A percentile compares a stretch with the other conserved stretches of the same genome.
phyloP scores from a whole-genome alignment of 2,797 vertebrate species.

The Aulostomus chinensis region DNA sequence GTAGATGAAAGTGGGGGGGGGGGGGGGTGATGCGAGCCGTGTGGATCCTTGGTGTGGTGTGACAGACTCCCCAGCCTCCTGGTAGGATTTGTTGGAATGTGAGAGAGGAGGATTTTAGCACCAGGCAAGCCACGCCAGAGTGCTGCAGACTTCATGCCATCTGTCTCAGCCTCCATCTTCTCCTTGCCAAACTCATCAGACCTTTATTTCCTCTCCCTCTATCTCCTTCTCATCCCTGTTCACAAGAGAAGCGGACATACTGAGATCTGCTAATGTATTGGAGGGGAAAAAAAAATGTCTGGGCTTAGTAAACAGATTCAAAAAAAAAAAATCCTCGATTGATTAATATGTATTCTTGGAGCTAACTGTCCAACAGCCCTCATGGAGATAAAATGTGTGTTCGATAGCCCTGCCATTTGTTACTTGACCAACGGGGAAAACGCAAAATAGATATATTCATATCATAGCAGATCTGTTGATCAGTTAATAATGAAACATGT shows the following conservation, averaged over 20 bases:
- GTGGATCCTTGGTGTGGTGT: constrained; percentile 77
- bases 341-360: constrained; percentile 79
- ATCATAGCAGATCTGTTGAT: constrained; percentile 55
- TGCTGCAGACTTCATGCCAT: constrained; percentile 87
- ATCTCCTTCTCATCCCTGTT: constrained; percentile 82
- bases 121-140: constrained; percentile 84
- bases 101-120: constrained; percentile 88
- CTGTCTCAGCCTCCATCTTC: constrained; percentile 85
- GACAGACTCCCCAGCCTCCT: constrained; percentile 85
- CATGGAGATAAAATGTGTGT: constrained; percentile 72
- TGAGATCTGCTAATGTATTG: constrained; percentile 78
- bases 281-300: constrained; percentile 53
- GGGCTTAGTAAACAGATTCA: constrained; percentile 66
- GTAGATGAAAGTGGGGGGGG: neutral
- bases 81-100: constrained; percentile 88
- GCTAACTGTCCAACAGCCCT: constrained; percentile 73
- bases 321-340: constrained; percentile 70
- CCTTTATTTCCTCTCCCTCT: constrained; percentile 79
- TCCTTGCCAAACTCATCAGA: constrained; percentile 84
- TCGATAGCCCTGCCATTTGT: constrained; percentile 78
- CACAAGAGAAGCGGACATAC: constrained; percentile 82
- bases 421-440: constrained; percentile 71
- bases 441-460: constrained; percentile 48
- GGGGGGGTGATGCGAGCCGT: constrained; percentile 53
- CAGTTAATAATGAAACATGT: constrained; percentile 55